Conservation (phyloP, 2,797 vertebrate genomes). For the Hippocampus kuda region DNA sequence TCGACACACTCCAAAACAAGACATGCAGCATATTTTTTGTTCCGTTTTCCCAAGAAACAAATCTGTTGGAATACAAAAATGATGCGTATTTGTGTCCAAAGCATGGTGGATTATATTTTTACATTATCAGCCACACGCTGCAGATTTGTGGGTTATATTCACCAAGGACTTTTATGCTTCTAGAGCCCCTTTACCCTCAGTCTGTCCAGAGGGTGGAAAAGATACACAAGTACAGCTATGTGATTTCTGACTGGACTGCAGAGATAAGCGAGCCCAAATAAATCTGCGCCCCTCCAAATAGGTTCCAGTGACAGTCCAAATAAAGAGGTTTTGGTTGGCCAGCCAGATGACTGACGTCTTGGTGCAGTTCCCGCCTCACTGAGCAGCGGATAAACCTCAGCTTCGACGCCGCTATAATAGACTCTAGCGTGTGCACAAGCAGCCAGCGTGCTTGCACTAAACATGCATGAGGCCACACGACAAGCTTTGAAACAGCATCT, state of each 20-base stretch:
- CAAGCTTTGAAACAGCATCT: conserved; percentile 8
- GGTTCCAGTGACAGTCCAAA: conserved; percentile 71
- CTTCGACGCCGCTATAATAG: conserved; percentile 54
- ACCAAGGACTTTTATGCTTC: conserved; percentile 43
- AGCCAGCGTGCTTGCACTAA: conserved; percentile 4
- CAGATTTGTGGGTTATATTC: conserved; percentile 44
- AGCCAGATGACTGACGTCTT: conserved; percentile 64
- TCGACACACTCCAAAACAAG: neutral
- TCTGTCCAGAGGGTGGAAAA: conserved; percentile 46
- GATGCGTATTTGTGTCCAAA: conserved; percentile 18
- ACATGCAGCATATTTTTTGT: conserved; percentile 16
- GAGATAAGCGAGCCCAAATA: conserved; percentile 72
- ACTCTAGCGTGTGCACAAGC: conserved; percentile 9
- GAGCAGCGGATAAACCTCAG: conserved; percentile 60
- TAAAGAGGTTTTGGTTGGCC: conserved; percentile 72
- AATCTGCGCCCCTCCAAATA: conserved; percentile 64
- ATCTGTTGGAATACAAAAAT: conserved; percentile 1
- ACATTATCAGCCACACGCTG: conserved; percentile 38
- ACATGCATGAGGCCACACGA: neutral
- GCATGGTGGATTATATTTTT: conserved; percentile 17
- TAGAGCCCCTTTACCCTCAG: conserved; percentile 39
- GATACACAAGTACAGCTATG: conserved; percentile 63
- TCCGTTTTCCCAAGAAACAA: neutral
- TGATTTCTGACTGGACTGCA: conserved; percentile 65
- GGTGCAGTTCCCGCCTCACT: conserved; percentile 53